phyloP scores from a whole-genome alignment of 2,113 vertebrate species.

The Megaleporinus macrocephalus region DNA sequence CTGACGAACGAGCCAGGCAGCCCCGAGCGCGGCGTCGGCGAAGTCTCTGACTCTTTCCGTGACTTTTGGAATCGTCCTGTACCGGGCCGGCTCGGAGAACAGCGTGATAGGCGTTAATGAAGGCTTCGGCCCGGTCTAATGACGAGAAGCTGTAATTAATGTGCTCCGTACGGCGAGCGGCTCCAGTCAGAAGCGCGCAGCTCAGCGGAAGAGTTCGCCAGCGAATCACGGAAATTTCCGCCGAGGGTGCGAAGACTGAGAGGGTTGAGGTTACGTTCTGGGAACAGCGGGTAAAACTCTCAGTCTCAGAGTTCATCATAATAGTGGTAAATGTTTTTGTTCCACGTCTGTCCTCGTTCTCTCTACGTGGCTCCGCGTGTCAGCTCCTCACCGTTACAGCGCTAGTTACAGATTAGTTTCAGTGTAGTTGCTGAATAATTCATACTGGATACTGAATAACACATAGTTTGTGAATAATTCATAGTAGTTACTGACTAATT shows the following conservation, averaged over 20 bases:
- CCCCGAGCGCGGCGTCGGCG: background rate
- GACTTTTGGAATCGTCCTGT: background rate
- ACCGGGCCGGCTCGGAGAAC: background rate
- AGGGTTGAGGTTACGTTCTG: background rate
- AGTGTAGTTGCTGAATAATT: background rate
- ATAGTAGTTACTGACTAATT: background rate
- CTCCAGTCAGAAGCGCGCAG: background rate
- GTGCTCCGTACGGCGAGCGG: background rate
- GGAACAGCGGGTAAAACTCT: background rate
- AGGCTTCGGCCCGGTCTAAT: background rate
- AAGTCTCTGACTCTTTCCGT: background rate
- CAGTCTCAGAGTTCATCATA: background rate
- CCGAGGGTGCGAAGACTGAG: background rate
- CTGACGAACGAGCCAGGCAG: constrained; percentile 7
- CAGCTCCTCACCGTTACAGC: too few species aligned
- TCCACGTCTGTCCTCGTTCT: too few species aligned
- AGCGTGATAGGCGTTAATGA: background rate
- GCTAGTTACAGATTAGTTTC: background rate
- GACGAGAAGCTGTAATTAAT: constrained; percentile 18
- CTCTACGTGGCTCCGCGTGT: too few species aligned
- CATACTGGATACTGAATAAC: background rate
- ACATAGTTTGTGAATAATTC: background rate
- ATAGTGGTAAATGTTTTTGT: background rate
- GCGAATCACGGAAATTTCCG: constrained; percentile 10
- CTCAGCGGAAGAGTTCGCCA: background rate